These are phyloP conservation scores for Cepaea hortensis DNA, from an alignment of 2,888 invertebrate species.

Conservation along the genomic window DNA sequence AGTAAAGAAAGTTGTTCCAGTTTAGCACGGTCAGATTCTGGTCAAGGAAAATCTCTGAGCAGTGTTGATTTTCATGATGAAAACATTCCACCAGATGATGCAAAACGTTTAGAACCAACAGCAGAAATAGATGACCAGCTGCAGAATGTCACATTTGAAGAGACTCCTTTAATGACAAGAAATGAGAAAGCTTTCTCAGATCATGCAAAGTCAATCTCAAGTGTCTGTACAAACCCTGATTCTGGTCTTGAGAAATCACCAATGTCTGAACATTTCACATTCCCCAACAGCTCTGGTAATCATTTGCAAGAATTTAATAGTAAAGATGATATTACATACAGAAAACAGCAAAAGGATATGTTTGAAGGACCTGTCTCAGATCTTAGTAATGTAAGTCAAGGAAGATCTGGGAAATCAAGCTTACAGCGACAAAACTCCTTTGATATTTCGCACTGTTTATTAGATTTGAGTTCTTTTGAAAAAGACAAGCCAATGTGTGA, in stretches of 20 bases:
- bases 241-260: neutral
- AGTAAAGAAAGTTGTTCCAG: neutral
- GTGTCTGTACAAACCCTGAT: neutral
- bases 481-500: neutral
- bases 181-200: neutral
- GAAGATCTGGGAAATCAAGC: neutral
- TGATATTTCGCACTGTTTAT: neutral
- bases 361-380: neutral
- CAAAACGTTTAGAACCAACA: neutral
- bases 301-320: neutral
- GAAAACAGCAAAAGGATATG: neutral
- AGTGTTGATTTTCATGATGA: constrained; percentile 1
- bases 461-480: neutral
- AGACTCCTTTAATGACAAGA: neutral
- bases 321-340: neutral
- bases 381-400: neutral
- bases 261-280: neutral
- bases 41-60: neutral
- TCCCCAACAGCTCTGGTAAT: neutral
- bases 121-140: neutral
- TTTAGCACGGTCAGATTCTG: neutral
- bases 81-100: neutral
- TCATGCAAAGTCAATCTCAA: neutral
- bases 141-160: neutral
- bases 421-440: neutral